phyloP scores from a whole-genome alignment of 2,888 invertebrate genomes.

The Ennomos erosarius region DNA sequence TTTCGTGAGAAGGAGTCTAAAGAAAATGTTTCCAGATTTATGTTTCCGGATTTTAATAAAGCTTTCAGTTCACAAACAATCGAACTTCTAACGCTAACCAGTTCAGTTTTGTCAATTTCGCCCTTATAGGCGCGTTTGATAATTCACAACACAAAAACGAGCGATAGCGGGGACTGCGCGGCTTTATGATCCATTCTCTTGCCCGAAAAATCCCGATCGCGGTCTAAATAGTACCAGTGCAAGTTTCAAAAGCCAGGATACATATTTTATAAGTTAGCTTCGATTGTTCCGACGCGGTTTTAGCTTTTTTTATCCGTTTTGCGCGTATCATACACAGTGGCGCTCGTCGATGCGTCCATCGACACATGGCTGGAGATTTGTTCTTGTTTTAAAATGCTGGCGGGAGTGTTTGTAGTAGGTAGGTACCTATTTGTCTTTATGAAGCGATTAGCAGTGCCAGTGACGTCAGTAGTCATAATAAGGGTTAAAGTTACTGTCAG shows the following conservation, averaged over 20 bases:
- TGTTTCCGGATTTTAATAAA: constrained; percentile 3
- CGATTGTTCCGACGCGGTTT: constrained; percentile 81
- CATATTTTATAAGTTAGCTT: constrained; percentile 84
- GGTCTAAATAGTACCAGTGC: constrained; percentile 76
- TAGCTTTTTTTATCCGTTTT: constrained; percentile 60
- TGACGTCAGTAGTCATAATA: constrained; percentile 28
- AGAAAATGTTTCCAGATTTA: no score
- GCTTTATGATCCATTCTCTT: constrained; percentile 62
- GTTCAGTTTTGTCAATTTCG: constrained; percentile 27
- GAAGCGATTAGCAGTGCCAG: constrained; percentile 36
- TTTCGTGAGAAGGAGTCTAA: no score
- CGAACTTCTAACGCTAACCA: constrained; percentile 21
- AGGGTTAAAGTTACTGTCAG: constrained; percentile 32
- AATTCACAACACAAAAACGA: constrained; percentile 44
- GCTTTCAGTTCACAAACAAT: constrained; percentile 10
- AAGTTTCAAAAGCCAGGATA: constrained; percentile 79
- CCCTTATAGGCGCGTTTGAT: constrained; percentile 33
- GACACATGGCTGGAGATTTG: constrained; percentile 70
- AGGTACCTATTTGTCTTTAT: constrained; percentile 50
- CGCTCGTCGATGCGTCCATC: constrained; percentile 76
- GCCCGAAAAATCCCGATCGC: constrained; percentile 76
- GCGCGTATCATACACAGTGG: constrained; percentile 69
- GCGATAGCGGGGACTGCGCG: constrained; percentile 45
- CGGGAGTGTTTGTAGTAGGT: constrained; percentile 69
- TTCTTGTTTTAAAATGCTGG: constrained; percentile 65